Percentiles rank a stretch among this genome's conserved stretches.
Evolutionary conservation across 2,888 invertebrate species (phyloP).

Genomic region (Cantharis rufa): DNA sequence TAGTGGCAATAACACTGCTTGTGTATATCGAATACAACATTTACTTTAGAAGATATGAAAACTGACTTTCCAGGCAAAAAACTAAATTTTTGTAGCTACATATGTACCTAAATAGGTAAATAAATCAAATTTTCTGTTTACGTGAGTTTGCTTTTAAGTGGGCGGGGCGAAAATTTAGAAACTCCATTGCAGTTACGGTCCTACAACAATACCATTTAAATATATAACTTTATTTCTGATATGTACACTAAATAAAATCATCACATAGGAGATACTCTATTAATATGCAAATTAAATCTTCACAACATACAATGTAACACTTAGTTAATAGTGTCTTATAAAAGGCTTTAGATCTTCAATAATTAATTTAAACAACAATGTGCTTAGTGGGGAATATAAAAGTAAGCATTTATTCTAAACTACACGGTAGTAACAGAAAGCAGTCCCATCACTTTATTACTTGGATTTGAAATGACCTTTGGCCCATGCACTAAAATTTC

Average conservation of each 20-base stretch:
- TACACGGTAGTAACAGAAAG: slow-evolving; percentile 62
- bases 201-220: background rate
- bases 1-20: background rate
- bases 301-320: slow-evolving; percentile 25
- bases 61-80: background rate
- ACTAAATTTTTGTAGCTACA: background rate
- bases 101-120: background rate
- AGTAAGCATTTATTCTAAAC: slow-evolving; percentile 30
- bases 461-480: slow-evolving; percentile 49
- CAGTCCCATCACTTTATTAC: slow-evolving; percentile 63
- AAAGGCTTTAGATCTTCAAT: slow-evolving; percentile 14
- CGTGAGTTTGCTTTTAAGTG: background rate
- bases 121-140: background rate
- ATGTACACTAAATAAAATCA: slow-evolving; percentile 48
- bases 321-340: slow-evolving; percentile 23
- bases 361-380: slow-evolving; percentile 26
- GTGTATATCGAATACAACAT: background rate
- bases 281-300: slow-evolving; percentile 35
- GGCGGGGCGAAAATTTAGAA: too few species aligned
- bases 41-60: background rate
- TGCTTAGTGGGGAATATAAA: slow-evolving; percentile 15
- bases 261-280: slow-evolving; percentile 45
- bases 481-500: slow-evolving; percentile 61
- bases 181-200: background rate
- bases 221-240: slow-evolving; percentile 42